Conservation (phyloP, 2,113 vertebrate species). For the Microcebus lehilahytsara region DNA sequence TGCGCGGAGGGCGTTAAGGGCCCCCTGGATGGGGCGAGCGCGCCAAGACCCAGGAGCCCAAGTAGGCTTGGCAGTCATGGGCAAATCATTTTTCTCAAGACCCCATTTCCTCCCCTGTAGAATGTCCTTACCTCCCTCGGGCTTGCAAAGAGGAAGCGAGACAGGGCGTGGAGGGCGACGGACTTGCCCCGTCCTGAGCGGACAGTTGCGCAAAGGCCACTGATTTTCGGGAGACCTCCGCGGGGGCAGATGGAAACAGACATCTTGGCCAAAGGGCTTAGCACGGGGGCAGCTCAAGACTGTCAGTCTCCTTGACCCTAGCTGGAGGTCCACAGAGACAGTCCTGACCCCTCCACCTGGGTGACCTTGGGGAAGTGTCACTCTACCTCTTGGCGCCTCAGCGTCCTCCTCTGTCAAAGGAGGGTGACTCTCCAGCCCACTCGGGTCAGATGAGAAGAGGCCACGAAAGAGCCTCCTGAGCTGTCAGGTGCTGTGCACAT, state of each 20-base stretch:
- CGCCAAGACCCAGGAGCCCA: no score
- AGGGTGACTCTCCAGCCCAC: background rate
- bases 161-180: background rate
- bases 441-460: background rate
- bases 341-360: background rate
- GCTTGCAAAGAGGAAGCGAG: background rate
- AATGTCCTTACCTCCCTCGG: background rate
- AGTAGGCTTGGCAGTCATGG: background rate
- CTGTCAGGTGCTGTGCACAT: background rate
- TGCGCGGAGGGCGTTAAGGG: no score
- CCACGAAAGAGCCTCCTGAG: background rate
- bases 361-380: slow-evolving; percentile 29
- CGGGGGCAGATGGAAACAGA: background rate
- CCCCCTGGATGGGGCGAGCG: no score
- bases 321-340: background rate
- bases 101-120: background rate
- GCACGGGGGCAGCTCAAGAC: background rate
- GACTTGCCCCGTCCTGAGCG: background rate
- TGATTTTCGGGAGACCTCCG: background rate
- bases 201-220: background rate
- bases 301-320: background rate
- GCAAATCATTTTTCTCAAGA: background rate
- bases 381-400: background rate
- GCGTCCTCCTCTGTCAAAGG: background rate
- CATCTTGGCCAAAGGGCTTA: background rate